Evolutionary conservation across 2,888 invertebrate species (phyloP).

Genomic region (Vesta saturnalis): DNA sequence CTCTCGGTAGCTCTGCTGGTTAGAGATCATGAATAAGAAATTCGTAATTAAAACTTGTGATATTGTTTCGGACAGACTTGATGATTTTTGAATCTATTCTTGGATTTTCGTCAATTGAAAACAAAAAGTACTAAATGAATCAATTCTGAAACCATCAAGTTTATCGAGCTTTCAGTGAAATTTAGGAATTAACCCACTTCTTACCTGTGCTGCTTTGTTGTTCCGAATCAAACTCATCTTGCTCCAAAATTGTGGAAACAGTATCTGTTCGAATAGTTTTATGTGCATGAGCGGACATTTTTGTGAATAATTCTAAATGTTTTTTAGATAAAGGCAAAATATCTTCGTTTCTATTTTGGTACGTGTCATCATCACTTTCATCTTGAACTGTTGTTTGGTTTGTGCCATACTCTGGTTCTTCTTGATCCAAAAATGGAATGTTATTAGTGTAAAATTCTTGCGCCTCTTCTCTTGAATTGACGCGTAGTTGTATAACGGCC

Average conservation of each 20-base stretch:
- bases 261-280: slow-evolving; percentile 57
- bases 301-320: slow-evolving; percentile 53
- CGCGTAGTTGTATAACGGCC: slow-evolving; percentile 60
- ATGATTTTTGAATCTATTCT: too few relatives aligned
- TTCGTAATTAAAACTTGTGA: too few relatives aligned
- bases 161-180: too few relatives aligned
- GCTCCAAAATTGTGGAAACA: slow-evolving; percentile 58
- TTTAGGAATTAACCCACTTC: too few relatives aligned
- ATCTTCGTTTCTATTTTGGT: slow-evolving; percentile 40
- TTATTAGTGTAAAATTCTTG: slow-evolving; percentile 1
- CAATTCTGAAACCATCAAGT: too few relatives aligned
- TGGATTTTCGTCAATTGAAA: too few relatives aligned
- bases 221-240: slow-evolving; percentile 53
- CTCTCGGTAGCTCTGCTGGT: too few relatives aligned
- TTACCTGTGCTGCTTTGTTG: slow-evolving; percentile 27
- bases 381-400: too few relatives aligned
- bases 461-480: slow-evolving; percentile 56
- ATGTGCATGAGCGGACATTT: slow-evolving; percentile 44
- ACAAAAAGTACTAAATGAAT: too few relatives aligned
- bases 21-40: too few relatives aligned
- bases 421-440: not conserved
- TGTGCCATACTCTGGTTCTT: not conserved
- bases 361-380: too few relatives aligned
- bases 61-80: too few relatives aligned
- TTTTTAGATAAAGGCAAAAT: slow-evolving; percentile 52